phyloP scores from a whole-genome alignment of 2,797 vertebrate species.

The Helicolenus hilgendorfi region DNA sequence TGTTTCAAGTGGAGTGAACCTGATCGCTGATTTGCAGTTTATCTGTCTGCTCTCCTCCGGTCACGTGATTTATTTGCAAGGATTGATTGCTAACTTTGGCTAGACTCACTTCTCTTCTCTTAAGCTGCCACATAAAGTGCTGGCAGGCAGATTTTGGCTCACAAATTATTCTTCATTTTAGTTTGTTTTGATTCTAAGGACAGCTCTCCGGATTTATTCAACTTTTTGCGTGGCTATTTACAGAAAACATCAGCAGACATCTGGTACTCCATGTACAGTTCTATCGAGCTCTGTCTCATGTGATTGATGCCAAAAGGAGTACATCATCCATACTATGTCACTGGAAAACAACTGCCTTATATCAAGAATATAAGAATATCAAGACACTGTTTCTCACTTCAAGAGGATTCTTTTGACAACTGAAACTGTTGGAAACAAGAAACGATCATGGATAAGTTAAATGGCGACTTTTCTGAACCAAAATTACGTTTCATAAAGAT shows the following conservation, averaged over 20 bases:
- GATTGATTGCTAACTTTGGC: conserved; percentile 61
- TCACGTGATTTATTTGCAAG: conserved; percentile 77
- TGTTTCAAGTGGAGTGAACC: conserved; percentile 57
- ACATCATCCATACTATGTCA: not conserved
- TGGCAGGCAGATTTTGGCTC: not conserved
- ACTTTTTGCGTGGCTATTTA: not conserved
- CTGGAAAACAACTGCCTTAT: not conserved
- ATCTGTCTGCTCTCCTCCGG: conserved; percentile 47
- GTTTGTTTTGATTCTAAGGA: not conserved
- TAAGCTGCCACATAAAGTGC: conserved; percentile 35
- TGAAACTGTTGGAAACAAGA: not conserved
- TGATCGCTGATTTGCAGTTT: conserved; percentile 62
- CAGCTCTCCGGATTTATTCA: not conserved
- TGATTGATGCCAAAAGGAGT: not conserved
- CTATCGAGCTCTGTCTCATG: not conserved
- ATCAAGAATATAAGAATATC: not conserved
- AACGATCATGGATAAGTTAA: not conserved
- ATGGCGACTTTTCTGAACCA: too few species aligned
- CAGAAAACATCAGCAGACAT: not conserved
- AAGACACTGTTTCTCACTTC: not conserved
- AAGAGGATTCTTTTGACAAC: not conserved
- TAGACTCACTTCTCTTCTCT: conserved; percentile 41
- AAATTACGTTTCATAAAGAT: too few species aligned
- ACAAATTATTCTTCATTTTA: not conserved
- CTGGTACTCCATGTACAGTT: not conserved